Percentiles rank a stretch among this genome's conserved stretches.
These are phyloP conservation scores for Limnothrissa miodon DNA, from an alignment of 2,113 vertebrate genomes.

Conservation along the genomic window DNA sequence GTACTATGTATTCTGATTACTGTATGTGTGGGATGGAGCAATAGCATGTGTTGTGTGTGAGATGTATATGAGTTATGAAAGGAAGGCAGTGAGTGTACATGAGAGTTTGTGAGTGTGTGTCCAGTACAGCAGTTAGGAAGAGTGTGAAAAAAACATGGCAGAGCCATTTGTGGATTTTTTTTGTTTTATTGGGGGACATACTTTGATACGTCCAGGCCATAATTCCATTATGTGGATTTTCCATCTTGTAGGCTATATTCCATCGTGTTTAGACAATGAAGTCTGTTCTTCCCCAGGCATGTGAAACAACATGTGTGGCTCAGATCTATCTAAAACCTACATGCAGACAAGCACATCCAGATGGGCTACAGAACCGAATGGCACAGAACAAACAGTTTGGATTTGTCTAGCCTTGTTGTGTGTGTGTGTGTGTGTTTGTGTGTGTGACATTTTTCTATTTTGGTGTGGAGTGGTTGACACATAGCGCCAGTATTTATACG, in stretches of 20 bases:
- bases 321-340: slow-evolving; percentile 19
- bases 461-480: neutral
- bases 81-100: neutral
- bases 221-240: slow-evolving; percentile 14
- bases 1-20: neutral
- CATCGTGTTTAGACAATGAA: slow-evolving; percentile 31
- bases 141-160: neutral
- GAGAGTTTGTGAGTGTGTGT: neutral
- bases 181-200: neutral
- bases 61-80: neutral
- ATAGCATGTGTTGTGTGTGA: neutral
- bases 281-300: slow-evolving; percentile 30
- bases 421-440: neutral
- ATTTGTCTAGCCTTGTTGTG: neutral
- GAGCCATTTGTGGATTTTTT: neutral
- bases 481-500: neutral
- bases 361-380: slow-evolving; percentile 22
- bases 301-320: slow-evolving; percentile 35
- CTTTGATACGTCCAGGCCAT: slow-evolving; percentile 29
- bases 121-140: neutral
- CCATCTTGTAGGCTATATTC: slow-evolving; percentile 3
- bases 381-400: neutral
- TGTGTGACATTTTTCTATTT: neutral
- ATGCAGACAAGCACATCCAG: slow-evolving; percentile 31
- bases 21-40: neutral